phyloP scores from a whole-genome alignment of 2,797 vertebrate species.

The Mallotus villosus region DNA sequence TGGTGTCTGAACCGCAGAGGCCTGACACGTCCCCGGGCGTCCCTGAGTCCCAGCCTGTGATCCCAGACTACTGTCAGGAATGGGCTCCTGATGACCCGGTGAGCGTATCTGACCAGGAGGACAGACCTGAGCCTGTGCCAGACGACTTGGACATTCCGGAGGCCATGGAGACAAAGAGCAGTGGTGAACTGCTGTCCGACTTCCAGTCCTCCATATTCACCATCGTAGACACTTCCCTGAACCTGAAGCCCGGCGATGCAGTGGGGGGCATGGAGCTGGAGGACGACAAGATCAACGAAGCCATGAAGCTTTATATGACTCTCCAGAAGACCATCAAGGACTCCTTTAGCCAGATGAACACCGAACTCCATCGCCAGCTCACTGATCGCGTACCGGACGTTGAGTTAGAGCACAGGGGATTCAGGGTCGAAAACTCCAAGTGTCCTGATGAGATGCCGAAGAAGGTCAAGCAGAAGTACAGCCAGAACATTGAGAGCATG shows the following conservation, averaged over 20 bases:
- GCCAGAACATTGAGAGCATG: neutral
- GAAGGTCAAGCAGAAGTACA: neutral
- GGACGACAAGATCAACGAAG: neutral
- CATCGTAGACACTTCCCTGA: slow-evolving; percentile 4
- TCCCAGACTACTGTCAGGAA: neutral
- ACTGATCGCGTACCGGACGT: neutral
- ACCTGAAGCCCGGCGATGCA: neutral
- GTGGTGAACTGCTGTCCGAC: neutral
- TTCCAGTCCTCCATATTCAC: slow-evolving; percentile 8
- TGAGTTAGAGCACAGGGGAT: neutral
- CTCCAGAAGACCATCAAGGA: neutral
- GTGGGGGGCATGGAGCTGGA: neutral
- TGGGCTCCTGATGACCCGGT: neutral
- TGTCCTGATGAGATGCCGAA: neutral
- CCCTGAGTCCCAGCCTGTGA: neutral
- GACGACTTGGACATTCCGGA: neutral
- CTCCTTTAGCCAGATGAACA: neutral
- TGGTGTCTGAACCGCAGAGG: neutral
- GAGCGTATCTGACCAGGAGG: neutral
- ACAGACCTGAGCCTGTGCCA: neutral
- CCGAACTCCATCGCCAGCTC: neutral
- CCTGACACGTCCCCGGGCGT: too few species aligned
- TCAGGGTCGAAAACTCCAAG: neutral
- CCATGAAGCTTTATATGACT: neutral
- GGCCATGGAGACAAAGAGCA: neutral